These are phyloP conservation scores for Sylvilagus floridanus DNA, from an alignment of 2,797 vertebrate species.

Conservation along the genomic window DNA sequence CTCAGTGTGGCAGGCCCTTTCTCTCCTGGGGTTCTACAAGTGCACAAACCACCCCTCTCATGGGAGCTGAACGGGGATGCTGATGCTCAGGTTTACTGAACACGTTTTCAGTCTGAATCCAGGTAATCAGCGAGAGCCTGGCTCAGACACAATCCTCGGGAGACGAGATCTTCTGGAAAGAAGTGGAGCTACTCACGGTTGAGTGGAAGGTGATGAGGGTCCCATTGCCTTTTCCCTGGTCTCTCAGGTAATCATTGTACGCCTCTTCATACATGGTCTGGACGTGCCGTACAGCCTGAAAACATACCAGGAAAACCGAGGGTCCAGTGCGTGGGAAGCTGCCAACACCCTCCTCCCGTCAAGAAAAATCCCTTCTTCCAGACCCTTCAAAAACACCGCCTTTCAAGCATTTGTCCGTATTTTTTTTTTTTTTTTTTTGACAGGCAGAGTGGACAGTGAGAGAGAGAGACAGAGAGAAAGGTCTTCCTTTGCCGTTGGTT, in stretches of 20 bases:
- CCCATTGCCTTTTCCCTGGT: slow-evolving; percentile 85
- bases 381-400: neutral
- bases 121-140: neutral
- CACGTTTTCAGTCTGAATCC: slow-evolving; percentile 32
- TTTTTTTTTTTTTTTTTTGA: neutral
- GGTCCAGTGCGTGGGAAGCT: neutral
- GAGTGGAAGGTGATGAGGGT: slow-evolving; percentile 91
- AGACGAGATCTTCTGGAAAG: neutral
- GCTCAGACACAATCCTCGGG: neutral
- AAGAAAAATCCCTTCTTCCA: neutral
- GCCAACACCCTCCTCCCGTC: neutral
- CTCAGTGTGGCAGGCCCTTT: neutral
- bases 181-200: slow-evolving; percentile 89
- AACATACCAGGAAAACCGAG: slow-evolving; percentile 62
- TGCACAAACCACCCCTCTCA: neutral
- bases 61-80: neutral
- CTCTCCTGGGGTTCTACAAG: neutral
- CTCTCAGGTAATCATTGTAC: slow-evolving; percentile 85
- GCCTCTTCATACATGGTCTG: slow-evolving; percentile 92
- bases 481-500: too few species aligned
- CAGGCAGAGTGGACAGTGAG: too few species aligned
- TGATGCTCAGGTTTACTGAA: neutral
- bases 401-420: neutral
- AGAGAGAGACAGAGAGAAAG: too few species aligned
- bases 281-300: slow-evolving; percentile 93